Conservation (phyloP, 2,888 invertebrate species). For the Philereme vetulata region DNA sequence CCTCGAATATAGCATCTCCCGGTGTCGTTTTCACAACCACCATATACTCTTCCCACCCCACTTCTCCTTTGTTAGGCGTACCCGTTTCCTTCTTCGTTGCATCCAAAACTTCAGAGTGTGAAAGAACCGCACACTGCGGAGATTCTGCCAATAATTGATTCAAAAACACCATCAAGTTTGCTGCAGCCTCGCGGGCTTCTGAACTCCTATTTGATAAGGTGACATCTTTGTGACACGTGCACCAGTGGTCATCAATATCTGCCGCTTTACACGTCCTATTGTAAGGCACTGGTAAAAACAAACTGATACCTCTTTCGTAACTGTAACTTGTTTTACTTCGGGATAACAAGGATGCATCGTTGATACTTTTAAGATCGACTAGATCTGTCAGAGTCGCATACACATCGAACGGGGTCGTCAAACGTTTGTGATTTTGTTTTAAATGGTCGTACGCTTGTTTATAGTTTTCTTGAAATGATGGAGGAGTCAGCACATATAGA, state of each 20-base stretch:
- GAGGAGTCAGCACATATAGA: constrained; percentile 88
- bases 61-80: constrained; percentile 57
- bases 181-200: constrained; percentile 83
- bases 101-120: constrained; percentile 85
- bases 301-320: constrained; percentile 86
- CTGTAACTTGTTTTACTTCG: constrained; percentile 60
- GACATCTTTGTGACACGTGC: constrained; percentile 90
- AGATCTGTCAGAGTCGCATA: constrained; percentile 91
- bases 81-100: constrained; percentile 85
- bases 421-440: constrained; percentile 85
- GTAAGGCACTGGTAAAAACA: constrained; percentile 89
- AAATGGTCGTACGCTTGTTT: constrained; percentile 86
- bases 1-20: constrained; percentile 90
- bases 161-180: constrained; percentile 85
- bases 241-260: constrained; percentile 92
- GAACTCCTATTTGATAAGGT: constrained; percentile 80
- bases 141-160: constrained; percentile 85
- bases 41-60: constrained; percentile 84
- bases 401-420: constrained; percentile 93
- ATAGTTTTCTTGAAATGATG: constrained; percentile 86
- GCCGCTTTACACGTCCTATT: constrained; percentile 91
- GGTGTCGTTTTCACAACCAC: constrained; percentile 86
- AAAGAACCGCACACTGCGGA: constrained; percentile 86
- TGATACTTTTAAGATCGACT: constrained; percentile 74
- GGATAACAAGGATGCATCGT: constrained; percentile 63